Evolutionary conservation across 2,113 vertebrate genomes (phyloP).

Genomic region (Damaliscus lunatus): DNA sequence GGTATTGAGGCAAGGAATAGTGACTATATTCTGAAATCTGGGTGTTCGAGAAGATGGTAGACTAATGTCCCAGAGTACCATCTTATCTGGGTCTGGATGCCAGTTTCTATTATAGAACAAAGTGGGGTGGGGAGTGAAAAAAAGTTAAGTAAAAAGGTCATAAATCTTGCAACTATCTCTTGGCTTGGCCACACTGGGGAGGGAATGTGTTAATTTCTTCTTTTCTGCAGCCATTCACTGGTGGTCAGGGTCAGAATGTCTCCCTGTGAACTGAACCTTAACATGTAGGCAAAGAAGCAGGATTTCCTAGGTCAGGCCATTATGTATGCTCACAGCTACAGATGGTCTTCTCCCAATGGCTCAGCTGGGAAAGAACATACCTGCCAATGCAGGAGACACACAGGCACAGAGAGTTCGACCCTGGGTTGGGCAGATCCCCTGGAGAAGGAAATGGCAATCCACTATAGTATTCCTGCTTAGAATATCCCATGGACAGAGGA

Average conservation of each 20-base stretch:
- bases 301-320: not conserved
- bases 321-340: not conserved
- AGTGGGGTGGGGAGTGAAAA: not conserved
- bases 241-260: not conserved
- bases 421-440: not conserved
- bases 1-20: not conserved
- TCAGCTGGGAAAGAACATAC: not conserved
- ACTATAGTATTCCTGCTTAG: not conserved
- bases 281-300: not conserved
- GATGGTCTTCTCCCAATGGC: accelerated
- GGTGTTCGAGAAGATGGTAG: not conserved
- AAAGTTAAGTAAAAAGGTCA: not conserved
- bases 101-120: not conserved
- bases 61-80: not conserved
- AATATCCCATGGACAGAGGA: not conserved
- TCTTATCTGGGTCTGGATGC: not conserved
- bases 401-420: not conserved
- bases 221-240: not conserved
- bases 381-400: not conserved
- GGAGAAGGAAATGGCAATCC: not conserved
- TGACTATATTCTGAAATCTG: not conserved
- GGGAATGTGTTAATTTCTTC: not conserved
- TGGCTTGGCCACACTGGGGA: not conserved
- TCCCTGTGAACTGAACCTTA: not conserved
- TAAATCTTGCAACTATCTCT: not conserved